These are phyloP conservation scores for Campaea margaritaria DNA, from an alignment of 2,888 invertebrate species.

Conservation along the genomic window DNA sequence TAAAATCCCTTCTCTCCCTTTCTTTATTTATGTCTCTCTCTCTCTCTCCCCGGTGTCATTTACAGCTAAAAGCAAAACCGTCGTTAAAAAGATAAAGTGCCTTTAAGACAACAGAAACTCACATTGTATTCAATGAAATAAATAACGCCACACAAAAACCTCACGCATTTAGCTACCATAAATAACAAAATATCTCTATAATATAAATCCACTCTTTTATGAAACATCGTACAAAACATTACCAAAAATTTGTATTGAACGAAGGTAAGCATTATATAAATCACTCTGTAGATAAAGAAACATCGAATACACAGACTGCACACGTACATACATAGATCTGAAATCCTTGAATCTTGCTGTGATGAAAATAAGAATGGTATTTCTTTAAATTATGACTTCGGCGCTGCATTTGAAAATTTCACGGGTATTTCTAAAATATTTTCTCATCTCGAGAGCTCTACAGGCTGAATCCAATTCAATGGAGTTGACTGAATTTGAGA, in stretches of 20 bases:
- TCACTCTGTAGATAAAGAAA: conserved; percentile 29
- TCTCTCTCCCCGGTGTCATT: too few relatives aligned
- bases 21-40: too few relatives aligned
- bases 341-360: conserved; percentile 7
- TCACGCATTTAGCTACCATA: conserved; percentile 18
- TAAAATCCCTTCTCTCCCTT: too few relatives aligned
- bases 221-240: conserved; percentile 14
- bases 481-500: conserved; percentile 37
- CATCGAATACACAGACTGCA: conserved; percentile 8
- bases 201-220: conserved; percentile 23
- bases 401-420: conserved; percentile 22
- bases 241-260: conserved; percentile 28
- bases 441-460: conserved; percentile 27
- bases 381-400: neutral
- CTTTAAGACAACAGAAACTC: neutral
- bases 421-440: conserved; percentile 35
- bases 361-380: conserved; percentile 12
- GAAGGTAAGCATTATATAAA: conserved; percentile 28
- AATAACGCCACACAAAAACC: conserved; percentile 13
- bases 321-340: neutral
- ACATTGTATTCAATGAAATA: conserved; percentile 3
- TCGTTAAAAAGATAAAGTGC: too few relatives aligned
- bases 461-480: conserved; percentile 35
- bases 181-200: conserved; percentile 23
- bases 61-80: too few relatives aligned